Evolutionary conservation across 92 coral and sea anemone species (phyloP).

Genomic region (Siderastrea siderea): DNA sequence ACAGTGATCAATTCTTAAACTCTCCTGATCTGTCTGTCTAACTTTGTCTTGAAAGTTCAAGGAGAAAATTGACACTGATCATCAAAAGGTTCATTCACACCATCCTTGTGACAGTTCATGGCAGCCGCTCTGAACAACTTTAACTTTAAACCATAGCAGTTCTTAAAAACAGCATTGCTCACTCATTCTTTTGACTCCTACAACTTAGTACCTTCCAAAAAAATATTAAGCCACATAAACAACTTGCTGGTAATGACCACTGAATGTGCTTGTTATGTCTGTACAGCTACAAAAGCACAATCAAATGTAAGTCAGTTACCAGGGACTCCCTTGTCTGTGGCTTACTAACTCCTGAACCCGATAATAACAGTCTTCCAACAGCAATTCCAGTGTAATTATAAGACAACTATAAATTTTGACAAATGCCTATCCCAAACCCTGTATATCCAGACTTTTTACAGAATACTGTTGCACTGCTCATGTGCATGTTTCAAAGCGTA

Average conservation of each 20-base stretch:
- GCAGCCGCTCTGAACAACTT: not conserved
- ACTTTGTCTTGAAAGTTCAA: not conserved
- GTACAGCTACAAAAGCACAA: not conserved
- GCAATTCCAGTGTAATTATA: too few species aligned
- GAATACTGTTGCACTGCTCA: not conserved
- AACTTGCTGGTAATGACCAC: not conserved
- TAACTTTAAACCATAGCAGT: not conserved
- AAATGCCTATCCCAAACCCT: not conserved
- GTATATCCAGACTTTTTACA: not conserved
- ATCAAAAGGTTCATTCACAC: not conserved
- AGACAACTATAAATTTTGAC: not conserved
- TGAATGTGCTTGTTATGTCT: not conserved
- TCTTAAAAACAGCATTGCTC: not conserved
- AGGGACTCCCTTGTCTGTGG: not conserved
- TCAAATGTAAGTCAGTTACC: not conserved
- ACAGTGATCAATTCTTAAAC: not conserved
- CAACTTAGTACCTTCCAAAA: not conserved
- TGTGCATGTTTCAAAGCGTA: not conserved
- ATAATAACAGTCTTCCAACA: too few species aligned
- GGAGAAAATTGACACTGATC: not conserved
- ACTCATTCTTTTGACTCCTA: not conserved
- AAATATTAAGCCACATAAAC: too few species aligned
- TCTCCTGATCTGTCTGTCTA: not conserved
- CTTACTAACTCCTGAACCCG: not conserved
- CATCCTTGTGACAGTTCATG: not conserved